phyloP scores from a whole-genome alignment of 2,888 invertebrate species.

The Agrotis clavis region DNA sequence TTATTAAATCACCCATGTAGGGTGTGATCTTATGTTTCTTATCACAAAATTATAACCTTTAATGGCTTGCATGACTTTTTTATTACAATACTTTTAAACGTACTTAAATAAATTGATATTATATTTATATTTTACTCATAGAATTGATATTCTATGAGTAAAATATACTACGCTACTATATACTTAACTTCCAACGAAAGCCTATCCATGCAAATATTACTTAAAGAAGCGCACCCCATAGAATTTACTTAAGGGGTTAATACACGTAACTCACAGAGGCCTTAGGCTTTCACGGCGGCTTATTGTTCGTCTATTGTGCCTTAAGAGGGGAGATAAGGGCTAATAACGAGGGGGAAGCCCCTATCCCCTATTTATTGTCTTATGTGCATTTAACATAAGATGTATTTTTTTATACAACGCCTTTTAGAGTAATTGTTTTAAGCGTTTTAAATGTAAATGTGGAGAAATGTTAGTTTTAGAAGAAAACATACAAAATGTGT shows the following conservation, averaged over 20 bases:
- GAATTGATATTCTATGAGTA: too few species aligned
- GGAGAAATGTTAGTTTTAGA: neutral
- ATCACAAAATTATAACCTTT: neutral
- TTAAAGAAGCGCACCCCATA: constrained; percentile 27
- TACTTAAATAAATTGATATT: too few species aligned
- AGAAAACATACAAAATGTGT: neutral
- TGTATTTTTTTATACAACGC: neutral
- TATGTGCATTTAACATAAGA: constrained; percentile 27
- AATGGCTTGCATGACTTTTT: too few species aligned
- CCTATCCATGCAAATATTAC: constrained; percentile 22
- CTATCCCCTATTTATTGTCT: constrained; percentile 32
- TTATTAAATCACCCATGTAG: neutral
- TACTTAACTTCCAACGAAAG: constrained; percentile 13
- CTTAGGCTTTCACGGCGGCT: constrained; percentile 38
- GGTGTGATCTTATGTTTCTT: neutral
- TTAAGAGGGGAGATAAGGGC: constrained; percentile 45
- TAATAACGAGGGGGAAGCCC: constrained; percentile 29
- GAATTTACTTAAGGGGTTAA: constrained; percentile 44
- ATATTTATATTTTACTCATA: too few species aligned
- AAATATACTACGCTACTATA: too few species aligned
- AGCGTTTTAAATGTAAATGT: neutral
- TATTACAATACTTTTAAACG: too few species aligned
- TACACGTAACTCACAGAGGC: constrained; percentile 32
- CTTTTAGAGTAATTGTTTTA: too few species aligned
- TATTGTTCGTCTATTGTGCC: constrained; percentile 50